phyloP scores from a whole-genome alignment of 2,797 vertebrate genomes.

The Rhincodon typus region DNA sequence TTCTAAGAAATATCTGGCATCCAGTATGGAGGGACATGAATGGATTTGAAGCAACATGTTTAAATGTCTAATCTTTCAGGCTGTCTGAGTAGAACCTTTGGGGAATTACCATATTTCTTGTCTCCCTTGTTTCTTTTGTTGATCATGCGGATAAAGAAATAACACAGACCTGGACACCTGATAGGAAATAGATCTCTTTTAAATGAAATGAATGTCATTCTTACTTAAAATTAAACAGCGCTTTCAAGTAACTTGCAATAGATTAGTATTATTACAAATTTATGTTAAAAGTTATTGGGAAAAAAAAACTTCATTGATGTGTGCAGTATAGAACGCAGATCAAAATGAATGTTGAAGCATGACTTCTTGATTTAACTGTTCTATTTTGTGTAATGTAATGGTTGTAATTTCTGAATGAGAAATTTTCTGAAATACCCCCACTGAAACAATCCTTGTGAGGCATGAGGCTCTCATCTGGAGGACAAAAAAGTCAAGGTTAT shows the following conservation, averaged over 20 bases:
- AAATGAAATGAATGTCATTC: conserved; percentile 39
- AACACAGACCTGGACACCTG: conserved; percentile 39
- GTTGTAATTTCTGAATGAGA: background rate
- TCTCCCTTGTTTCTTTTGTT: conserved; percentile 20
- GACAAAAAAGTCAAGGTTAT: background rate
- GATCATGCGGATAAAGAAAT: conserved; percentile 39
- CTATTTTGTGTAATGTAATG: background rate
- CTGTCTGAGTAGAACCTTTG: conserved; percentile 39
- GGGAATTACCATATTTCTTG: conserved; percentile 41
- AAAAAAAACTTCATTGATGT: background rate
- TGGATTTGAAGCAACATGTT: conserved; percentile 45
- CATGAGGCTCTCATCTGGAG: background rate
- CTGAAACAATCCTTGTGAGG: background rate
- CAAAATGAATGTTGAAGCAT: background rate
- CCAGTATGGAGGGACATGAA: conserved; percentile 38
- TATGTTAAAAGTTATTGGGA: background rate
- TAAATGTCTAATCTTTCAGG: conserved; percentile 41
- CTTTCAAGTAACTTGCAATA: conserved; percentile 21
- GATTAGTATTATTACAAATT: background rate
- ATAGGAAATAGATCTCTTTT: conserved; percentile 36
- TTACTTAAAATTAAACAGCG: conserved; percentile 38
- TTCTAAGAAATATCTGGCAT: conserved; percentile 44
- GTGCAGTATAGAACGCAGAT: background rate
- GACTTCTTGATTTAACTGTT: background rate
- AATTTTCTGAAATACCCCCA: background rate